Conservation (phyloP, 2,797 vertebrate species). For the Hippoglossus hippoglossus region DNA sequence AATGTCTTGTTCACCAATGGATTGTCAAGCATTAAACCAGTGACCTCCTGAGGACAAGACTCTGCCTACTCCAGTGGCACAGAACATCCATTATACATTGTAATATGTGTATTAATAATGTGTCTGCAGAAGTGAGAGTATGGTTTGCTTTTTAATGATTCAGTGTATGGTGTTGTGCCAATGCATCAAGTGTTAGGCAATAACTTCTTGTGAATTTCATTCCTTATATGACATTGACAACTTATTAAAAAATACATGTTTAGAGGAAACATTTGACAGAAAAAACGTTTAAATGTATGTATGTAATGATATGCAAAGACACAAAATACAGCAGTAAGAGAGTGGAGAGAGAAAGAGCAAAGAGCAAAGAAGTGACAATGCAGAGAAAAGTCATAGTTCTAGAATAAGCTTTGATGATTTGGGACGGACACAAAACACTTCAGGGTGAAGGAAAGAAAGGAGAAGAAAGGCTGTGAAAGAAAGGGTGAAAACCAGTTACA, state of each 20-base stretch:
- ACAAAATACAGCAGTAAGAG: background rate
- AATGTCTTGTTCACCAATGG: too few relatives aligned
- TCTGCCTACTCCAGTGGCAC: too few relatives aligned
- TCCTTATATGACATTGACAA: background rate
- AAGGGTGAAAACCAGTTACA: slow-evolving; percentile 48
- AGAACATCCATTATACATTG: too few relatives aligned
- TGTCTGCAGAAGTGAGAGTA: too few relatives aligned
- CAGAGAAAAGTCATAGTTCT: background rate
- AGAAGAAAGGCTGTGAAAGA: slow-evolving; percentile 57
- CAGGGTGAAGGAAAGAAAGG: slow-evolving; percentile 26
- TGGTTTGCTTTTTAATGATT: too few relatives aligned
- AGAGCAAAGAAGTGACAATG: slow-evolving; percentile 9
- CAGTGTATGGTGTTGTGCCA: too few relatives aligned
- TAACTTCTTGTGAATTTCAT: background rate
- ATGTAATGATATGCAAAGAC: background rate
- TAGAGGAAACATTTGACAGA: background rate
- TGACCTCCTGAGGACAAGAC: too few relatives aligned
- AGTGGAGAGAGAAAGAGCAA: background rate
- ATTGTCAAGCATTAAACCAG: too few relatives aligned
- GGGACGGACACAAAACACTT: slow-evolving; percentile 41
- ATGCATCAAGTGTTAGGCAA: too few relatives aligned
- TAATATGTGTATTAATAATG: too few relatives aligned
- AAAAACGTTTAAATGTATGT: background rate
- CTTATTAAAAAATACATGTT: background rate
- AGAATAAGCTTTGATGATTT: slow-evolving; percentile 54